Conservation (phyloP, 2,113 vertebrate genomes). For the Speoplatyrhinus poulsoni region DNA sequence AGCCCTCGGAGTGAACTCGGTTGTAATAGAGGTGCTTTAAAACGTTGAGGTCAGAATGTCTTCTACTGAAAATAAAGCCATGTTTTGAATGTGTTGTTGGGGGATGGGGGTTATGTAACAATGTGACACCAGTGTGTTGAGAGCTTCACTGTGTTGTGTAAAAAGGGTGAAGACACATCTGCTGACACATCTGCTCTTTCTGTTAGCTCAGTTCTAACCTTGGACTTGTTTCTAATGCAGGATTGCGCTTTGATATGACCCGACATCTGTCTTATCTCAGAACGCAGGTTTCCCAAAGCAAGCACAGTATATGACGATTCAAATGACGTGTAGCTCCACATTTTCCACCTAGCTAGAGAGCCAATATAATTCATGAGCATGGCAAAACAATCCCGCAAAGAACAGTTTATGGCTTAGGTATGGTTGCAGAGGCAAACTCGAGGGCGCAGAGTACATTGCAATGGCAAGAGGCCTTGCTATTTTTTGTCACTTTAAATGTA, state of each 20-base stretch:
- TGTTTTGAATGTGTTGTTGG: conserved; percentile 5
- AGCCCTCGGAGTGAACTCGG: no score
- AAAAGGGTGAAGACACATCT: neutral
- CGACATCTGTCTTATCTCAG: no score
- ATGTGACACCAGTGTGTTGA: conserved; percentile 12
- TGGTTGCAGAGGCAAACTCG: neutral
- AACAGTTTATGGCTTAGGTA: no score
- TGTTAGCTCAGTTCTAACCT: conserved; percentile 7
- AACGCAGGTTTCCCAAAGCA: no score
- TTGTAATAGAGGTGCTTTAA: no score
- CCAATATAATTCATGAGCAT: no score
- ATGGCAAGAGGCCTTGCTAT: neutral
- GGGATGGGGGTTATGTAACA: conserved; percentile 14
- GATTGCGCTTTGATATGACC: neutral
- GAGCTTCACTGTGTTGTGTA: conserved; percentile 12
- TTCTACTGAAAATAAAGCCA: neutral
- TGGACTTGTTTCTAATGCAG: neutral
- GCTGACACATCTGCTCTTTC: neutral
- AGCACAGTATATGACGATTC: no score
- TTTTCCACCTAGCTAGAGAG: no score
- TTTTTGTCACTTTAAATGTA: conserved; percentile 26
- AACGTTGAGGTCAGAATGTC: neutral
- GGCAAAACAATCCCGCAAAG: no score
- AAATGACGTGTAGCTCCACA: no score
- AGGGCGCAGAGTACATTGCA: neutral